Evolutionary conservation across 2,113 vertebrate species (phyloP), one percentile per base, ranked within the genome.

Genomic region (Platysteira castanea): DNA sequence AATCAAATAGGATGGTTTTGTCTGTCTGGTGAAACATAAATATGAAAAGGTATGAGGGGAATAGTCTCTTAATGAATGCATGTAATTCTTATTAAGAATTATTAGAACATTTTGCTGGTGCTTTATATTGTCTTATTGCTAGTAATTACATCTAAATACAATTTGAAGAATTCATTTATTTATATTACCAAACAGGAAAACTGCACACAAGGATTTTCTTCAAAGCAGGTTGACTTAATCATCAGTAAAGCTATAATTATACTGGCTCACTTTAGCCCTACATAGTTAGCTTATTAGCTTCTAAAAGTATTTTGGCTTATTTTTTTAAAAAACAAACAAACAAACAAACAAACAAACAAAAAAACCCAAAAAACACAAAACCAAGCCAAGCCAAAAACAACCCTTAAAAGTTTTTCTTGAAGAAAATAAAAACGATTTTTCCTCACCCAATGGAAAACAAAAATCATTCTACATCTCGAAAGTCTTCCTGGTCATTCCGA

Each of bases 401-500:
- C 5, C 18, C n/a, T 31, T n/a, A 9, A 60, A 8, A 42, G 15
- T 42, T 16, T 12, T 42, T 17, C 16, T 42, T 42, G 15, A 42
- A 42, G 19, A 35, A 73, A 86, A 61, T 7, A 8, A 77, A 80
- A 85, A 5, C 0, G 2, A 39, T 61, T 59, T 52, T 86, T 33
- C 8, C 13, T 30, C 56, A 37, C 21, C 35, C 10, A 64, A 61
- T 11, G 15, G 4, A 65, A 88, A 46, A 21, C 1, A 26, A 69
- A 60, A 59, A 10, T 2, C 3, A 17, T 37, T 60, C 13, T 35
- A 24, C 0, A 0, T 60, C 30, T 87, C 3, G 11, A 16, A 16
- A 86, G 8, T 46, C 8, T 71, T 56, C 6, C 11, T 60, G 26
- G 4, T 53, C 2, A 2, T 57, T 37, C 61, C n/a, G 80, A 65